Evolutionary conservation across 2,888 invertebrate species (phyloP), one percentile per base, ranked within the genome.

Genomic region (Cotesia congregata): DNA sequence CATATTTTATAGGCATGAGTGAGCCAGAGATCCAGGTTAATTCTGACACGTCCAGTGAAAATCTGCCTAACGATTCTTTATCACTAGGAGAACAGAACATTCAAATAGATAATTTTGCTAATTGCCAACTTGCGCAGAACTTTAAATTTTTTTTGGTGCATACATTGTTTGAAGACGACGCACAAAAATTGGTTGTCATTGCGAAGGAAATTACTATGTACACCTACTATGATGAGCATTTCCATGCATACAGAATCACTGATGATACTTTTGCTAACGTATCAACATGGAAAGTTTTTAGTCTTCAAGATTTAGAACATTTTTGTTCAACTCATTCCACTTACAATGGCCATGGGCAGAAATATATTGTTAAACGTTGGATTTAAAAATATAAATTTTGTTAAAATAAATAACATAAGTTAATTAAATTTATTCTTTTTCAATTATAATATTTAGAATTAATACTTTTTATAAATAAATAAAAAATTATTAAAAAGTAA

Each of bases 291-390:
- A 61, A 61, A 61, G 5, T 61, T 15, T 15, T 61, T 12, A 61
- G 12, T 61, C 17, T 17, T 1, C n/a, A 0, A 15, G 61, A 61
- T 12, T 17, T 61, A n/a, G 17, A 61, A 15, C 12, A 61, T 61
- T 61, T 7, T 61, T 1, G 5, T 15, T 12, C 1, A 6, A 61
- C 61, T 9, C 61, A 61, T 2, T 12, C 12, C 12, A 17, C 61
- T 12, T 12, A n/a, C 15, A 9, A n/a, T 17, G 61, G 61, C 5
- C n/a, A 7, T 61, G 17, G 17, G 0, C n/a, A 61, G 6, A 5
- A 6, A 15, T 61, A 61, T 61, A 61, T 61, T 61, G n/a, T 61
- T 9, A 61, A 61, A 17, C 61, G 61, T 12, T 61, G 61, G 61
- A n/a, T 61, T 67, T 68, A 68, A 40, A 20, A 20, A 20, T 20